Base-by-base conservation (phyloP, 2,113 vertebrate genomes). In the Silurus meridionalis region DNA sequence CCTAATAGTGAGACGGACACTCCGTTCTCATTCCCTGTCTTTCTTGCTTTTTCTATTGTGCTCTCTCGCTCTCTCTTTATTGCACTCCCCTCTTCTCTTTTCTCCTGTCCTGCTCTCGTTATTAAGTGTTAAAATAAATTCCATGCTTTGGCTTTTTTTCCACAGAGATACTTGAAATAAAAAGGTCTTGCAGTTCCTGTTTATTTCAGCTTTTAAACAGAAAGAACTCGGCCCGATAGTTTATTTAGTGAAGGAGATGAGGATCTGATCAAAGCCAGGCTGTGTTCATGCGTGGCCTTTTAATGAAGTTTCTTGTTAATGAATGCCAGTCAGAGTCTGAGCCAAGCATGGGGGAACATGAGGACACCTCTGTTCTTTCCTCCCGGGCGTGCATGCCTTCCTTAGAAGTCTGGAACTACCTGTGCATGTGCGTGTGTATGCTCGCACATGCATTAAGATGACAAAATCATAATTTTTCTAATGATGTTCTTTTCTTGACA, bases 281-380 rank as follows among this genome's bases (percentile, higher is more conserved):
- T 83, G 90, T 94, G 92, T 79, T 92, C 94, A 94, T 94, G 94
- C 94, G 85, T 93, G 92, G 91, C 84, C 92, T 93, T 95, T 95
- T 95, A 94, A 95, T 95, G 91, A 94, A 90, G 90, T 89, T 92
- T 87, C 85, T 82, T 83, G 86, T 93, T 94, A 92, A 94, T 95
- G 94, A 93, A 92, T 88, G 88, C 67, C 86, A 87, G 84, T 87
- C 79, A 81, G 28, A 85, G 88, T 80, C 86, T 67, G 19, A 86
- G 25, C 78, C 64, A 72, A 67, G n/a, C 82, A 50, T 61, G 80
- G 61, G 37, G 87, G 83, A 89, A 88, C 78, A 63, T 78, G 84
- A 58, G 82, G 75, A 85, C 5, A 23, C 23, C 72, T 46, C 75
- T 67, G 37, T 63, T 28, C 61, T 60, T 55, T 52, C 53, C 64